Conservation (phyloP, 1,140 invertebrate species). For the Oedothorax gibbosus region DNA sequence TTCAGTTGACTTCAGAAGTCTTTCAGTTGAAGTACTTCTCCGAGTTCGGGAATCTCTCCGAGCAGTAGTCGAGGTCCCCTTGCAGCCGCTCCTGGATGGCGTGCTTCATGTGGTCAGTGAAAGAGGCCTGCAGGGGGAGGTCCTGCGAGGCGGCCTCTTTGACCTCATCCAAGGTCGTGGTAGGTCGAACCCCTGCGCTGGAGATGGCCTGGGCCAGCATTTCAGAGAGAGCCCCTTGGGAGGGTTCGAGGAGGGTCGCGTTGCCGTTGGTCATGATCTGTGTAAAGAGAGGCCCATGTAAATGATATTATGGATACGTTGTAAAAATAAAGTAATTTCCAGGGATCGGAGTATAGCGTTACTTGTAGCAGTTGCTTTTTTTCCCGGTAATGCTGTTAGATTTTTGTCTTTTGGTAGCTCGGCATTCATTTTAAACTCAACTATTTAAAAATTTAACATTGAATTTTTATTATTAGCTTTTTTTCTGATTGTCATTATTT, state of each 20-base stretch:
- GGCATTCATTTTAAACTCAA: too few relatives aligned
- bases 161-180: conserved; percentile 69
- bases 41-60: conserved; percentile 71
- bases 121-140: conserved; percentile 69
- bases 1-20: too few relatives aligned
- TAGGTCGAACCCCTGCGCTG: conserved; percentile 69
- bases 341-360: too few relatives aligned
- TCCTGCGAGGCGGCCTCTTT: conserved; percentile 69
- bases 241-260: conserved; percentile 61
- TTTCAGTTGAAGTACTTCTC: conserved; percentile 69
- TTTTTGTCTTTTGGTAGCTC: too few relatives aligned
- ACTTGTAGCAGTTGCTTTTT: too few relatives aligned
- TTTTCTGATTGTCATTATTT: too few relatives aligned
- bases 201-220: conserved; percentile 72
- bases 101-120: conserved; percentile 69
- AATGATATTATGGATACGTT: too few relatives aligned
- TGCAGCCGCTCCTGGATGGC: conserved; percentile 68
- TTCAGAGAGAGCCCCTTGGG: conserved; percentile 63
- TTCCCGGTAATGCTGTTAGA: too few relatives aligned
- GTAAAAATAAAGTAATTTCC: too few relatives aligned
- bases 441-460: too few relatives aligned
- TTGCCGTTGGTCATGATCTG: conserved; percentile 68
- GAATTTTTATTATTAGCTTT: too few relatives aligned
- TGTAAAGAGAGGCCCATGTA: conserved; percentile 63
- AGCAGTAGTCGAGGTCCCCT: conserved; percentile 71